These are phyloP conservation scores for Xestia rhomboidea DNA, from an alignment of 2,888 invertebrate genomes.

Conservation along the genomic window DNA sequence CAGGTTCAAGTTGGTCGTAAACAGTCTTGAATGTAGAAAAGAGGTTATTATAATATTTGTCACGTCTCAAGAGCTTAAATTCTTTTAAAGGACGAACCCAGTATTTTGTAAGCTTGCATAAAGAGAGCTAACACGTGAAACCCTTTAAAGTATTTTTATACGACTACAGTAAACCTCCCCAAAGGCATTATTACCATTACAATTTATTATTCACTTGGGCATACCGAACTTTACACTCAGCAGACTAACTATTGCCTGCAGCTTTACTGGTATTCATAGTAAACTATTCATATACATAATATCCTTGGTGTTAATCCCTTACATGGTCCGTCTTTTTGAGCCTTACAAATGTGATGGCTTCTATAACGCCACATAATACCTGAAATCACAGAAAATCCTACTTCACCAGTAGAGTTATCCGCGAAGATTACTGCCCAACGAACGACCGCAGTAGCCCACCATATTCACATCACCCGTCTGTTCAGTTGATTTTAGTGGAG, in stretches of 20 bases:
- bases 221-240: not conserved
- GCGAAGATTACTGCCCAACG: not conserved
- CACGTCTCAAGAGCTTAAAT: not conserved
- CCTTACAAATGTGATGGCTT: not conserved
- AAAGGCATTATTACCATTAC: conserved; percentile 9
- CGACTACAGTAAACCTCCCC: not conserved
- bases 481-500: not conserved
- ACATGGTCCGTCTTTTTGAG: not conserved
- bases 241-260: not conserved
- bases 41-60: not conserved
- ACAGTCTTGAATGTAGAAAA: not conserved
- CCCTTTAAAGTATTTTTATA: conserved; percentile 12
- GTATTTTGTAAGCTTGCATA: not conserved
- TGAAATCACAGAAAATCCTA: not conserved
- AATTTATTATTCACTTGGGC: conserved; percentile 21
- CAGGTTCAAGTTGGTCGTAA: not conserved
- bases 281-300: not conserved
- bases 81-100: not conserved
- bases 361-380: not conserved
- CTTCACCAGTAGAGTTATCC: not conserved
- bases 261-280: not conserved
- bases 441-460: not conserved
- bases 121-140: not conserved
- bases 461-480: not conserved
- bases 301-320: not conserved